Percentiles rank a stretch among this genome's conserved stretches.
These are phyloP conservation scores for Notospermus geniculatus DNA, from an alignment of 1,140 invertebrate species.

Conservation along the genomic window DNA sequence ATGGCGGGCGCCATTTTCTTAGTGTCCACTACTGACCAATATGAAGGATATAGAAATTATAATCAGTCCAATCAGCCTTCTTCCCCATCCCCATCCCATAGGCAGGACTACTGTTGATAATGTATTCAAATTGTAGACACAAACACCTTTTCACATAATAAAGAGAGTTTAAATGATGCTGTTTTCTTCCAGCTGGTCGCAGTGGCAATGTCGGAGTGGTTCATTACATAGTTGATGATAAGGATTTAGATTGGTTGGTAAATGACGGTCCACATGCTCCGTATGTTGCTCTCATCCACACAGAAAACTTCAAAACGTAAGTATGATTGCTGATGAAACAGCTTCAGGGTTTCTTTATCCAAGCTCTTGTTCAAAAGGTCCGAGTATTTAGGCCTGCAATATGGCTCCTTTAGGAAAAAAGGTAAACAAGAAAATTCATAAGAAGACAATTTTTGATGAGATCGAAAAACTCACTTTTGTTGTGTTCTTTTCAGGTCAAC, in stretches of 20 bases:
- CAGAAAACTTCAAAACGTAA: constrained; percentile 55
- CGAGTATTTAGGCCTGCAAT: too few relatives aligned
- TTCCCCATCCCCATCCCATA: constrained; percentile 12
- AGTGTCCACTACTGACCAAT: neutral
- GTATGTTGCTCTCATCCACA: constrained; percentile 50
- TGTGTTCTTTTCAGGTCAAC: constrained; percentile 30
- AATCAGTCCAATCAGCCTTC: neutral
- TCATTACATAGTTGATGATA: constrained; percentile 64
- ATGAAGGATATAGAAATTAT: neutral
- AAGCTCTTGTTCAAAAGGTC: too few relatives aligned
- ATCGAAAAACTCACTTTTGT: too few relatives aligned
- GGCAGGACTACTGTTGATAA: too few relatives aligned
- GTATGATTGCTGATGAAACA: too few relatives aligned
- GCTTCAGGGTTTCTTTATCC: too few relatives aligned
- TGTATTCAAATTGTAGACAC: too few relatives aligned
- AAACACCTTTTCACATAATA: constrained; percentile 13
- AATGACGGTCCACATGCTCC: constrained; percentile 61
- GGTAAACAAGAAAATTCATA: too few relatives aligned
- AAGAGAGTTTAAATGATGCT: constrained; percentile 60
- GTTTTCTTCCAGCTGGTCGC: constrained; percentile 32
- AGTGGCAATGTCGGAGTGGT: constrained; percentile 80
- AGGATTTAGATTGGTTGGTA: constrained; percentile 73
- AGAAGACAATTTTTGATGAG: too few relatives aligned
- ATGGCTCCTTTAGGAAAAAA: too few relatives aligned
- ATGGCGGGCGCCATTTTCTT: too few relatives aligned